phyloP scores from a whole-genome alignment of 2,888 invertebrate species.

The Chalcosyrphus nemorum region DNA sequence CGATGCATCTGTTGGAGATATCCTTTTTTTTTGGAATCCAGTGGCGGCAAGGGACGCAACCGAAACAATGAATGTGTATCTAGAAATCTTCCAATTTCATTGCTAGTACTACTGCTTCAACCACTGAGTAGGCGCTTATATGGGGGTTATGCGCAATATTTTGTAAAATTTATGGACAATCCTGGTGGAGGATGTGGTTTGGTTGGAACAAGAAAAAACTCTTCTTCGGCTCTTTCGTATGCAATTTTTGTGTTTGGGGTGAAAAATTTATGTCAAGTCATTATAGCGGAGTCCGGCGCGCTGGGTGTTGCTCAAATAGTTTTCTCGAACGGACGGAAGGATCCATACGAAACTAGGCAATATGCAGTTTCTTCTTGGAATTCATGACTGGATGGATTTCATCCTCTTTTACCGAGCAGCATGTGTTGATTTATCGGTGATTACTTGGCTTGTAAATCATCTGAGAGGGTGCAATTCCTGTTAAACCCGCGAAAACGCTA shows the following conservation, averaged over 20 bases:
- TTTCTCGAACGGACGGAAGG: conserved; percentile 16
- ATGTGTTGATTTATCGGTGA: conserved; percentile 67
- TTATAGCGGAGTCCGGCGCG: conserved; percentile 62
- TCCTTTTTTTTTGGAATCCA: conserved; percentile 15
- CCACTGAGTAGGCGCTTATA: conserved; percentile 36
- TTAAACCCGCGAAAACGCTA: conserved; percentile 7
- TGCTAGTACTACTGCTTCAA: not conserved
- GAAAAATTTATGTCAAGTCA: conserved; percentile 71
- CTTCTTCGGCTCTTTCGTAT: not conserved
- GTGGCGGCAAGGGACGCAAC: conserved; percentile 30
- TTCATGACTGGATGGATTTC: conserved; percentile 59
- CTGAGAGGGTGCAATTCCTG: conserved; percentile 6
- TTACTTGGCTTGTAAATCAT: conserved; percentile 61
- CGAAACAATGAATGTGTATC: conserved; percentile 62
- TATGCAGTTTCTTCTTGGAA: conserved; percentile 58
- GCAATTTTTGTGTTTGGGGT: not conserved
- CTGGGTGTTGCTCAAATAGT: conserved; percentile 46
- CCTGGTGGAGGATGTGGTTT: no score
- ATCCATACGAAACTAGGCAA: conserved; percentile 25
- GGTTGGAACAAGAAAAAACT: conserved; percentile 32
- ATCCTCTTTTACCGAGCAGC: conserved; percentile 18
- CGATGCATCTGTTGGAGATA: conserved; percentile 48
- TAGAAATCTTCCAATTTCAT: conserved; percentile 62
- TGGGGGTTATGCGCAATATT: conserved; percentile 63
- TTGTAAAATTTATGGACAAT: conserved; percentile 64